Evolutionary conservation across 2,113 vertebrate species (phyloP).

Genomic region (Ramphastos sulfuratus): DNA sequence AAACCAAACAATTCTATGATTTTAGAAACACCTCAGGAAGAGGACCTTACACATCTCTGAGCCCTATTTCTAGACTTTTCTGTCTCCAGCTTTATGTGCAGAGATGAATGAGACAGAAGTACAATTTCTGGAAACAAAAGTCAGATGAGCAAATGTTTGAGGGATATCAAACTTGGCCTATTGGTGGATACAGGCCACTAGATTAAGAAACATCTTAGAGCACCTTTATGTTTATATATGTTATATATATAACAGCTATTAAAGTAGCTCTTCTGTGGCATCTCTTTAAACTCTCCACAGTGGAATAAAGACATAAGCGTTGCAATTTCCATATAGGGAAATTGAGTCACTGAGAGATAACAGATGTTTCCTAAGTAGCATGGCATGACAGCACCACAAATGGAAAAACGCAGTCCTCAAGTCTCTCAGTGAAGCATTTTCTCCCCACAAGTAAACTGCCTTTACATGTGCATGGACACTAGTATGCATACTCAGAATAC

Average conservation of each 20-base stretch:
- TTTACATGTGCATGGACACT: not conserved
- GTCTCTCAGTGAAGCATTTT: not conserved
- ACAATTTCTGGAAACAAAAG: not conserved
- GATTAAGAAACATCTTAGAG: not conserved
- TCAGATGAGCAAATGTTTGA: not conserved
- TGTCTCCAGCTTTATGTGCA: not conserved
- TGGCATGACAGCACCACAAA: not conserved
- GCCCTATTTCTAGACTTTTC: not conserved
- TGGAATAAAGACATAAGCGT: not conserved
- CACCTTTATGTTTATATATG: not conserved
- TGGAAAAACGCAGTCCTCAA: not conserved
- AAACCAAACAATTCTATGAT: not conserved
- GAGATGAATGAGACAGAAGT: not conserved
- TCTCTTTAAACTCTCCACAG: not conserved
- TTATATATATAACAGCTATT: not conserved
- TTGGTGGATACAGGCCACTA: not conserved
- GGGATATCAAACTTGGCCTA: not conserved
- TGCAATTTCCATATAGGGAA: not conserved
- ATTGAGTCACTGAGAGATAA: not conserved
- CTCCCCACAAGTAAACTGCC: accelerated
- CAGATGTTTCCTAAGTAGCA: not conserved
- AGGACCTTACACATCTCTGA: not conserved
- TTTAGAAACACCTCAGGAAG: not conserved
- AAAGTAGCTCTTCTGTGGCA: not conserved
- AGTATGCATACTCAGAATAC: not conserved